Evolutionary conservation across 2,113 vertebrate species (phyloP).

Genomic region (Chaenocephalus aceratus): DNA sequence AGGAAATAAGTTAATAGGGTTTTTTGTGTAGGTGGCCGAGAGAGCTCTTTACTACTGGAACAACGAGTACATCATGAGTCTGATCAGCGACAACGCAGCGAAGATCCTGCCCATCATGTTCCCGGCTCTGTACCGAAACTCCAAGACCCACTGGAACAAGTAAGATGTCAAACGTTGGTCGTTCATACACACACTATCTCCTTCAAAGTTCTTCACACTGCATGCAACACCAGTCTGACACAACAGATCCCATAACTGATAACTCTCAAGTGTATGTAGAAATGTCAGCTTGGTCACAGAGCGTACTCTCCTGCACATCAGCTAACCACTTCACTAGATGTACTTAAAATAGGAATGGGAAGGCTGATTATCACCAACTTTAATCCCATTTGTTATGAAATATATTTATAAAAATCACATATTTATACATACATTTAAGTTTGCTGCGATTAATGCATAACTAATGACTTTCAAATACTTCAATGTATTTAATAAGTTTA

Average conservation of each 20-base stretch:
- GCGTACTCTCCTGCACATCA: background rate
- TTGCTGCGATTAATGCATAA: background rate
- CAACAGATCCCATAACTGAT: conserved; percentile 11
- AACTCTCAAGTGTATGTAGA: conserved; percentile 5
- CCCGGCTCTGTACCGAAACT: conserved; percentile 97
- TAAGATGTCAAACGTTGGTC: conserved; percentile 73
- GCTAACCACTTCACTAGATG: background rate
- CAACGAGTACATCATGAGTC: conserved; percentile 98
- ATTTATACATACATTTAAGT: background rate
- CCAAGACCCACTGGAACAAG: conserved; percentile 99
- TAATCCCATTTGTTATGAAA: too few relatives aligned
- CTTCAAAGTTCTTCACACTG: background rate
- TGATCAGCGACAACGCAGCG: conserved; percentile 97
- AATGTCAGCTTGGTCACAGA: conserved; percentile 10
- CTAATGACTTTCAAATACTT: background rate
- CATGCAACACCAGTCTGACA: conserved; percentile 21
- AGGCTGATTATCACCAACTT: background rate
- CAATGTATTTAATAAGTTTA: background rate
- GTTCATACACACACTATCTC: background rate
- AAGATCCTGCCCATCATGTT: conserved; percentile 99
- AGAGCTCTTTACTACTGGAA: conserved; percentile 97
- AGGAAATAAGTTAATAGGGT: background rate
- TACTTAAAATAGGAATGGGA: background rate
- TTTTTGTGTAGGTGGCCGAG: conserved; percentile 89
- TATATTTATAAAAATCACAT: background rate